Percentiles rank a stretch among this genome's conserved stretches.
Evolutionary conservation across 2,797 vertebrate genomes (phyloP).

Genomic region (Amblyraja radiata): DNA sequence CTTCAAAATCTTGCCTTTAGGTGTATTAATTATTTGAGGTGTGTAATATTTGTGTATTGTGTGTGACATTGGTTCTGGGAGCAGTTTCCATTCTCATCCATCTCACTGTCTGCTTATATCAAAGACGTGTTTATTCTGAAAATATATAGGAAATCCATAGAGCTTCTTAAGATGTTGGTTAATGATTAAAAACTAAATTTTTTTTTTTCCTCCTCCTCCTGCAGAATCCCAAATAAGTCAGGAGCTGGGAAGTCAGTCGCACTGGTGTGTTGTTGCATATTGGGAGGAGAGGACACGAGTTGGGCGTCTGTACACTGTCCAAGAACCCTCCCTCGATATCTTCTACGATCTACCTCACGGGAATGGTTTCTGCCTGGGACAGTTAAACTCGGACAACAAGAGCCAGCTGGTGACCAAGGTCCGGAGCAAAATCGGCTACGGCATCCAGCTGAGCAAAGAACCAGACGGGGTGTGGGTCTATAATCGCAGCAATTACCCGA

Average conservation of each 20-base stretch:
- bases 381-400: constrained; percentile 92
- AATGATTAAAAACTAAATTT: not conserved
- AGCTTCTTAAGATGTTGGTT: not conserved
- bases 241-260: constrained; percentile 82
- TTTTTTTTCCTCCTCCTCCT: constrained; percentile 18
- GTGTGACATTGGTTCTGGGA: not conserved
- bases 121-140: not conserved
- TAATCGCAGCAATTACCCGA: constrained; percentile 96
- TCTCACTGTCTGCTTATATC: no score
- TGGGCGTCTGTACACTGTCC: constrained; percentile 93
- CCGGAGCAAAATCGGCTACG: constrained; percentile 90
- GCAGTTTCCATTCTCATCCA: no score
- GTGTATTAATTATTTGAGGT: not conserved
- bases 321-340: constrained; percentile 95
- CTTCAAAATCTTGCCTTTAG: not conserved
- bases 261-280: constrained; percentile 98
- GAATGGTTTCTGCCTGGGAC: constrained; percentile 97
- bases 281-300: constrained; percentile 97
- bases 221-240: constrained; percentile 85
- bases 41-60: not conserved
- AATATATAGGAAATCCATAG: not conserved
- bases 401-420: constrained; percentile 94
- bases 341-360: constrained; percentile 99
- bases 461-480: constrained; percentile 95
- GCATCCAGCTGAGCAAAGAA: constrained; percentile 92